Evolutionary conservation across 2,888 invertebrate species (phyloP), one percentile per base, ranked within the genome.

Genomic region (Pseudococcus viburni): DNA sequence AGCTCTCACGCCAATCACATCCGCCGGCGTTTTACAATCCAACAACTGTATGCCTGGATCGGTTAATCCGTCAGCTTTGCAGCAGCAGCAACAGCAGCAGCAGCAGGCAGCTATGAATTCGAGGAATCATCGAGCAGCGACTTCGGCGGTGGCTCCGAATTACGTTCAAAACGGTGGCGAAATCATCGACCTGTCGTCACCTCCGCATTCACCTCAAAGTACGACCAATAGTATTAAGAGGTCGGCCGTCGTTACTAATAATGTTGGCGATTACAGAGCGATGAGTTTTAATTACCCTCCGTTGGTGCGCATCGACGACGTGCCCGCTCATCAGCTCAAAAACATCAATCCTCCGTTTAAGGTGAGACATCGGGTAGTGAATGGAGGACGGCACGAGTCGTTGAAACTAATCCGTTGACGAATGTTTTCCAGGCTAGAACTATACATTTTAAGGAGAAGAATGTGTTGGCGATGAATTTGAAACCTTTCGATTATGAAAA

Each of bases 401-500:
- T 2, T 33, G 26, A 33, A 33, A 33, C 26, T 51, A 46, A 46
- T 51, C 15, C 5, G 15, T 51, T 15, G 5, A 15, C 15, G 51
- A 15, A 12, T 51, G 12, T 46, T 46, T 46, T 51, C 51, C 92
- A 94, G 93, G 93, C 96, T 84, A 96, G 96, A 91, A 96, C 95
- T 91, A 96, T 96, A 73, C 93, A 95, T 89, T 95, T 97, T 88
- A 96, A 96, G 91, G 95, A 95, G 91, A 95, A 95, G 91, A 94
- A 96, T 94, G 95, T 97, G 90, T 96, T 95, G 88, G 96, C 96
- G 92, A 96, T 97, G 91, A 97, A 97, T 92, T 95, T 95, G 92
- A 96, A 96, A 93, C 96, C 96, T 19, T 96, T 95, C 93, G 94
- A 95, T 90, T 96, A 95, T 92, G 94, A 95, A 33, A 96, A 96